These are phyloP conservation scores for Oophaga pumilio DNA, from an alignment of 2,113 vertebrate species.

Conservation along the genomic window DNA sequence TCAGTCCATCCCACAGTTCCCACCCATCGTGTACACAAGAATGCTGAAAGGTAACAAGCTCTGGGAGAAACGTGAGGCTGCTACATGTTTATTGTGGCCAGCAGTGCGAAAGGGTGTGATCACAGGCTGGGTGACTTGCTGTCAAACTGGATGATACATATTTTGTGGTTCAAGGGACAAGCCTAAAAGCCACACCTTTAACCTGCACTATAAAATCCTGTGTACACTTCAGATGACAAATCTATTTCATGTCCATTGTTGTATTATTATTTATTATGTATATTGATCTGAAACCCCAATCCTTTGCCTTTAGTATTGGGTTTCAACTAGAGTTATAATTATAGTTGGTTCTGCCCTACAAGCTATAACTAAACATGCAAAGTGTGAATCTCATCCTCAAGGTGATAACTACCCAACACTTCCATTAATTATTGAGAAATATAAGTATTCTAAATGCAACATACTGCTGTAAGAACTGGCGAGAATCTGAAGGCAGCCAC, in stretches of 20 bases:
- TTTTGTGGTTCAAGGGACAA: conserved; percentile 18
- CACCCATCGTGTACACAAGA: not conserved
- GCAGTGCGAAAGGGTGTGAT: conserved; percentile 22
- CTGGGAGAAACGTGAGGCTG: not conserved
- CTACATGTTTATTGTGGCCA: conserved; percentile 1
- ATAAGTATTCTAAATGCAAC: not conserved
- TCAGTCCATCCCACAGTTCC: not conserved
- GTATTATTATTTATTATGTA: not conserved
- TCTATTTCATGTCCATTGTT: not conserved
- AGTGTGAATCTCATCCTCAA: not conserved
- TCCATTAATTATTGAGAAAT: not conserved
- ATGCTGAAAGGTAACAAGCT: not conserved
- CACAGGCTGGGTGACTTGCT: not conserved
- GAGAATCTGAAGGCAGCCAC: not conserved
- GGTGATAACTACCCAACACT: not conserved
- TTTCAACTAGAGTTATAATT: not conserved
- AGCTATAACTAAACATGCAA: not conserved
- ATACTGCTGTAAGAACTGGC: not conserved
- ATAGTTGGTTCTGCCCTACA: not conserved
- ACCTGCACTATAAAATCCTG: not conserved
- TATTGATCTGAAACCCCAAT: not conserved
- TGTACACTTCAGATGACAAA: not conserved
- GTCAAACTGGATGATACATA: conserved; percentile 27
- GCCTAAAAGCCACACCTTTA: conserved; percentile 28
- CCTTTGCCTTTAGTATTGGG: not conserved